These are phyloP conservation scores for Hermetia illucens DNA, from an alignment of 1,140 invertebrate genomes.

Conservation along the genomic window DNA sequence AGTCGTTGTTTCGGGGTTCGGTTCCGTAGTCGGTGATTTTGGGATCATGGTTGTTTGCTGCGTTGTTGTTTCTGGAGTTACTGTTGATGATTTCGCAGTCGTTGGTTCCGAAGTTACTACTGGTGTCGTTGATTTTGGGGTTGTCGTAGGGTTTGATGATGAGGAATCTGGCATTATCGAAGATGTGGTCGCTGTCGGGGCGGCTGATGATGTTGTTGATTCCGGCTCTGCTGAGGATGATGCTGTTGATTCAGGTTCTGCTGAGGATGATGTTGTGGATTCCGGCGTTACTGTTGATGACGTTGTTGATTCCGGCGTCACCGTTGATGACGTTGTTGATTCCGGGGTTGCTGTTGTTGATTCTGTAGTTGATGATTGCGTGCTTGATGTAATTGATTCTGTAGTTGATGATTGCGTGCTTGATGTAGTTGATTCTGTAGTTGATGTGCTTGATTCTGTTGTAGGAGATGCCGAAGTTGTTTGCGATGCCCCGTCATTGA, in stretches of 20 bases:
- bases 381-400: not conserved
- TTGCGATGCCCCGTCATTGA: conserved; percentile 11
- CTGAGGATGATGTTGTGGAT: conserved; percentile 11
- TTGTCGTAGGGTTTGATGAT: not conserved
- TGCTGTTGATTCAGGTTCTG: conserved; percentile 5
- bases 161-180: not conserved
- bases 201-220: conserved; percentile 10
- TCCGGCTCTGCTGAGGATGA: conserved; percentile 17
- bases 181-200: conserved; percentile 12
- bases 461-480: conserved; percentile 13
- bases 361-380: conserved; percentile 8
- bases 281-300: conserved; percentile 14
- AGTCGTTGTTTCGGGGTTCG: conserved; percentile 3
- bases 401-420: conserved; percentile 3
- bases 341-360: conserved; percentile 16
- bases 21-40: conserved; percentile 2
- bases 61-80: no score
- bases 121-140: conserved; percentile 5
- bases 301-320: conserved; percentile 12
- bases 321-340: conserved; percentile 9
- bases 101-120: conserved; percentile 1
- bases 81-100: no score
- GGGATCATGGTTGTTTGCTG: no score
- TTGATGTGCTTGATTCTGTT: conserved; percentile 11
- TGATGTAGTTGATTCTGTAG: conserved; percentile 2